Percentiles rank a stretch among this genome's conserved stretches.
These are phyloP conservation scores for Percina caprodes DNA, from an alignment of 2,113 vertebrate species.

Conservation along the genomic window DNA sequence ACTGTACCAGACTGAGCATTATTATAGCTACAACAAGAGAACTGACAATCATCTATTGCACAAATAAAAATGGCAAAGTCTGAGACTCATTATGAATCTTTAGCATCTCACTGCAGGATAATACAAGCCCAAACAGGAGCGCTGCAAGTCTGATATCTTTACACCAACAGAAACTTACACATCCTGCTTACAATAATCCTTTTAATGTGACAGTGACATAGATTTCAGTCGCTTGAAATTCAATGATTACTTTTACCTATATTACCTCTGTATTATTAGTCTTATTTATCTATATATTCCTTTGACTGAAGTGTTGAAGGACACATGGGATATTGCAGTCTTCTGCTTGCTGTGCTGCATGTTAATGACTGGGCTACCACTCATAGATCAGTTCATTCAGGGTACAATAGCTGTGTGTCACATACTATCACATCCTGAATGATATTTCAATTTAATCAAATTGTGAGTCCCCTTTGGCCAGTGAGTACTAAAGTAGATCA, in stretches of 20 bases:
- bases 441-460: constrained; percentile 44
- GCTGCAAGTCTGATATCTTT: not conserved
- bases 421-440: constrained; percentile 25
- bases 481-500: constrained; percentile 15
- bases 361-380: not conserved
- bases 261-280: too few species aligned
- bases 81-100: not conserved
- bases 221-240: constrained; percentile 16
- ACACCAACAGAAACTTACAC: not conserved
- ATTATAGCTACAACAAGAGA: not conserved
- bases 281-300: too few species aligned
- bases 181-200: not conserved
- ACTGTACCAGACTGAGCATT: not conserved
- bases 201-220: not conserved
- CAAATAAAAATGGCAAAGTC: not conserved
- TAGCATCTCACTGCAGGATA: not conserved
- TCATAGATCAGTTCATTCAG: constrained; percentile 19
- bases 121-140: not conserved
- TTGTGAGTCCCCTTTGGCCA: constrained; percentile 31
- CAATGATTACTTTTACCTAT: not conserved
- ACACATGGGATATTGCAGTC: not conserved
- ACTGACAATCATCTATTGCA: not conserved
- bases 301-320: constrained; percentile 17
- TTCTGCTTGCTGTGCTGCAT: not conserved
- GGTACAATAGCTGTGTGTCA: constrained; percentile 8